These are phyloP conservation scores for Pseudomyrmex flavicornis DNA, from an alignment of 1,140 invertebrate genomes.

Conservation along the genomic window DNA sequence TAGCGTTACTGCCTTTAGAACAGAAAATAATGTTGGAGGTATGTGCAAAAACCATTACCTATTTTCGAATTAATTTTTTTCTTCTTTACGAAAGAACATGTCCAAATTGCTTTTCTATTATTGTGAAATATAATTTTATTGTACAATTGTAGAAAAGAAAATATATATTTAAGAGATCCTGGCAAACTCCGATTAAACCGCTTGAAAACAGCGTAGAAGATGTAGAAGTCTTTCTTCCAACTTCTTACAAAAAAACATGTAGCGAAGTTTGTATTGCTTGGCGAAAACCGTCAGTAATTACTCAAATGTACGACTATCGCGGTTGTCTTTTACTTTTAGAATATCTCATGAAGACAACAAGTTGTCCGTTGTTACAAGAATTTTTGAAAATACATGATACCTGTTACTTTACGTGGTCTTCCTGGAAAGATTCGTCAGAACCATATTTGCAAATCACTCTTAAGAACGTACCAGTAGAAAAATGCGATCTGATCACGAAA, in stretches of 20 bases:
- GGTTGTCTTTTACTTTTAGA: conserved; percentile 91
- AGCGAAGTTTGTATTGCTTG: conserved; percentile 93
- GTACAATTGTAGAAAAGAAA: conserved; percentile 84
- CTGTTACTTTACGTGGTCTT: conserved; percentile 83
- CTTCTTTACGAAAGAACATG: too few relatives aligned
- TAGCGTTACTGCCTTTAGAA: conserved; percentile 90
- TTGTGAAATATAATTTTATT: neutral
- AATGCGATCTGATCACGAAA: conserved; percentile 87
- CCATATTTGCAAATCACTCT: conserved; percentile 90
- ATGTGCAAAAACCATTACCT: neutral
- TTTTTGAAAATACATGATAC: conserved; percentile 95
- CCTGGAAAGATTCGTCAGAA: conserved; percentile 88
- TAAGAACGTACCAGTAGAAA: conserved; percentile 91
- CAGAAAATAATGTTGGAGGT: conserved; percentile 92
- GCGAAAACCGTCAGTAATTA: conserved; percentile 83
- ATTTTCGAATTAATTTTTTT: too few relatives aligned
- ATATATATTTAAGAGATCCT: conserved; percentile 89
- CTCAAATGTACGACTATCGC: conserved; percentile 86
- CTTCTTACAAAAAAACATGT: conserved; percentile 94
- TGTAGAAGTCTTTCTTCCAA: conserved; percentile 89
- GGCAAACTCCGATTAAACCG: conserved; percentile 90
- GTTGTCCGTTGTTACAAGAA: conserved; percentile 88
- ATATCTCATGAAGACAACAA: conserved; percentile 93
- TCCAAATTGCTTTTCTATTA: neutral
- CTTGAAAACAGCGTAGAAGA: conserved; percentile 85